Percentiles rank a stretch among this genome's conserved stretches.
These are phyloP conservation scores for Forbesichthys agassizii DNA, from an alignment of 2,113 vertebrate species.

Conservation along the genomic window DNA sequence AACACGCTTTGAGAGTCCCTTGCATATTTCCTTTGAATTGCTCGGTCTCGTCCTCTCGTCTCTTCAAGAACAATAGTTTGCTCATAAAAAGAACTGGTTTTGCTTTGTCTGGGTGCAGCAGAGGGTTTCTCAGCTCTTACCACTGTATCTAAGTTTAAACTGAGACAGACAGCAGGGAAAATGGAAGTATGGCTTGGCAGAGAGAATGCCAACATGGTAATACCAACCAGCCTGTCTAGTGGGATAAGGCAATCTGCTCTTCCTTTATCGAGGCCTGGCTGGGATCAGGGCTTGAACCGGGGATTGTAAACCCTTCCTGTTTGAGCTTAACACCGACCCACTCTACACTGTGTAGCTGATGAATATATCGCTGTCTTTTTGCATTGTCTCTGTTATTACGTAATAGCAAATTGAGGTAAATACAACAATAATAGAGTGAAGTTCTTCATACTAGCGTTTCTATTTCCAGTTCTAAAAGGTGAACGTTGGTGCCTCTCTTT, in stretches of 20 bases:
- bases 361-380: slow-evolving; percentile 22
- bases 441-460: too few species aligned
- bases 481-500: too few species aligned
- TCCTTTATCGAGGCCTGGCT: slow-evolving; percentile 57
- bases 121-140: slow-evolving; percentile 1
- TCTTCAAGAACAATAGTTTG: slow-evolving; percentile 2
- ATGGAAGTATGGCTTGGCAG: slow-evolving; percentile 29
- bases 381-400: not conserved
- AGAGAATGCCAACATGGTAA: slow-evolving; percentile 39
- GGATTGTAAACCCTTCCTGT: slow-evolving; percentile 6
- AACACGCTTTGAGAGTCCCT: not conserved
- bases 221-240: slow-evolving; percentile 64
- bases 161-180: slow-evolving; percentile 20
- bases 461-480: too few species aligned
- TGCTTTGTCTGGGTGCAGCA: not conserved
- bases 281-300: slow-evolving; percentile 49
- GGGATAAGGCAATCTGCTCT: slow-evolving; percentile 68
- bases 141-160: slow-evolving; percentile 5
- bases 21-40: not conserved
- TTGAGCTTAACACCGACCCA: not conserved
- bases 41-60: not conserved
- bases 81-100: not conserved
- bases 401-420: too few species aligned
- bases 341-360: not conserved
- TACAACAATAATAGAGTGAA: too few species aligned